Conservation (phyloP, 2,113 vertebrate species). For the Leucoraja erinaceus region DNA sequence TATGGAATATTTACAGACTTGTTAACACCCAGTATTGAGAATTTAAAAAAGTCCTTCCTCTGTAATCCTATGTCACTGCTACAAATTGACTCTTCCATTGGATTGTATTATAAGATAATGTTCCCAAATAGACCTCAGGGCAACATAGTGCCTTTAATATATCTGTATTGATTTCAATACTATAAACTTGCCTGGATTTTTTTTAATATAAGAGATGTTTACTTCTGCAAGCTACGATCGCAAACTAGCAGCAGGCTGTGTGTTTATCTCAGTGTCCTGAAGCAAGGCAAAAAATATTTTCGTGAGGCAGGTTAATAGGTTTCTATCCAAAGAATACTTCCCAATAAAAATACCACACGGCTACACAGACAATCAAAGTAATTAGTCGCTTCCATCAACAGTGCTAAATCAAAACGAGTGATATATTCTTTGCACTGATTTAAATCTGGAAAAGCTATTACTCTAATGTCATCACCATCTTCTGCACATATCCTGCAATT, state of each 20-base stretch:
- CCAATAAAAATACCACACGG: background rate
- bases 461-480: background rate
- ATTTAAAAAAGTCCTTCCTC: background rate
- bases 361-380: background rate
- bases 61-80: background rate
- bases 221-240: conserved; percentile 22
- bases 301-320: background rate
- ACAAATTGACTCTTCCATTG: background rate
- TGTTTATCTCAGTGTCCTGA: conserved; percentile 2
- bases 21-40: background rate
- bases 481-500: background rate
- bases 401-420: background rate
- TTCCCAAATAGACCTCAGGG: background rate
- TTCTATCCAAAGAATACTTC: background rate
- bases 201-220: conserved; percentile 4
- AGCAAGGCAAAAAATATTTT: background rate
- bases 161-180: conserved; percentile 26
- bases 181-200: conserved; percentile 12
- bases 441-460: background rate
- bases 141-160: conserved; percentile 18
- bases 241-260: background rate
- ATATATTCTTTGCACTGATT: background rate
- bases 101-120: conserved; percentile 25
- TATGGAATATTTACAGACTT: background rate
- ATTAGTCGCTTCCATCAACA: background rate